Base-by-base conservation (phyloP, 2,113 vertebrate species). In the Malurus elegans region DNA sequence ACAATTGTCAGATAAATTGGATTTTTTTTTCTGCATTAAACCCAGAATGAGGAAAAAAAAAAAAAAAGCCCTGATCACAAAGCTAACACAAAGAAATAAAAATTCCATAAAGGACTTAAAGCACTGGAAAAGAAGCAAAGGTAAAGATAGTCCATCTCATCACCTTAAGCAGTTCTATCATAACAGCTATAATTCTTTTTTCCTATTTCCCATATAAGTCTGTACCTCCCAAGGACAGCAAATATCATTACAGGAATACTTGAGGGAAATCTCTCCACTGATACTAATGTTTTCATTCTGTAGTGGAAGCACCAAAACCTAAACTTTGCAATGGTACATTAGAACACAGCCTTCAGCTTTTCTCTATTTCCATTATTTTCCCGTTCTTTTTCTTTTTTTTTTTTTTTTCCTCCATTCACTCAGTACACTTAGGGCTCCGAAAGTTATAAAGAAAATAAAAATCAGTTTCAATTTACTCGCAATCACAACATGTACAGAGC, bases 101-200 rank as follows among this genome's bases (percentile, higher is more conserved):
- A 83, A 86, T 47, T 19, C 23, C 24, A 44, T 56, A 15, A 23
- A 73, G 38, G 25, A 53, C 7, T 57, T 45, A 25, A 13, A 84
- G 38, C 28, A 73, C 23, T 45, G 34, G 40, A 67, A 89, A 57
- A 89, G 24, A 86, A 86, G 50, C 2, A 62, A 50, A 62, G 18
- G 36, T 25, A 72, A 83, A 90, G 15, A 60, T 1, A 62, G 6
- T 44, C 31, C 31, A 61, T 60, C 67, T 82, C 57, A 90, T 73
- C 45, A 91, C 53, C 20, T 45, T 69, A 84, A 88, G 48, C 19
- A 70, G 23, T 82, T 87, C 40, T 47, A 32, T 25, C 62, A 54
- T 21, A 38, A 34, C 42, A 74, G 18, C 44, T 79, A 58, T 64
- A 87, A 82, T 70, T 72, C 57, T 92, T 95, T 95, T 78, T 82